Conservation (phyloP, 2,113 vertebrate genomes). For the Planiliza haematocheilus region DNA sequence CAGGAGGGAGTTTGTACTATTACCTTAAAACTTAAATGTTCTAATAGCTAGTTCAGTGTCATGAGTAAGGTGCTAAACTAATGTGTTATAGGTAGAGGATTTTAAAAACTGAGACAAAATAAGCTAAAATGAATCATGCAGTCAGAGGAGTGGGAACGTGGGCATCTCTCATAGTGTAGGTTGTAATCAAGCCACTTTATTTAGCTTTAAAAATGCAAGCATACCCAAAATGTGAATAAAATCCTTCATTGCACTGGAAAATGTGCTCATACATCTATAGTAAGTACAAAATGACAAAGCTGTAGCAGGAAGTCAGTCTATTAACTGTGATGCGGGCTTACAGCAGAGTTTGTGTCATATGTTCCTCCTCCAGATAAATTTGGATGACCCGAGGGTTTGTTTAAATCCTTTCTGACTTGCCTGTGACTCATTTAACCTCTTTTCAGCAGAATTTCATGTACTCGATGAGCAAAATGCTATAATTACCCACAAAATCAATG, state of each 20-base stretch:
- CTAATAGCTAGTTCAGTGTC: slow-evolving; percentile 54
- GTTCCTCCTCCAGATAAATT: neutral
- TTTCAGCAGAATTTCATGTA: neutral
- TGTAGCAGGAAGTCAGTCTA: neutral
- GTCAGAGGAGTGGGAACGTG: slow-evolving; percentile 3
- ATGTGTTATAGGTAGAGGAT: slow-evolving; percentile 16
- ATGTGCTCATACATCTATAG: neutral
- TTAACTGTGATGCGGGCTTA: neutral
- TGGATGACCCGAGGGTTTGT: neutral
- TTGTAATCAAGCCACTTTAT: slow-evolving; percentile 3
- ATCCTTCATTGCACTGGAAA: neutral
- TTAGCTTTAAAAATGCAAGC: neutral
- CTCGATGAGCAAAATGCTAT: neutral
- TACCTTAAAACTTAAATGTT: slow-evolving; percentile 47
- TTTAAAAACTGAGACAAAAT: slow-evolving; percentile 7
- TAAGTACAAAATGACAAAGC: no score
- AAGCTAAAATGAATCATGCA: slow-evolving; percentile 12
- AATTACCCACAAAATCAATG: neutral
- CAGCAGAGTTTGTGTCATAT: no score
- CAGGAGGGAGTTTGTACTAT: slow-evolving; percentile 38
- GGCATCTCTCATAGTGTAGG: neutral
- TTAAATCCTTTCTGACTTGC: neutral
- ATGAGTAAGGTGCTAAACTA: slow-evolving; percentile 50
- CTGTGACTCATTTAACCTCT: neutral
- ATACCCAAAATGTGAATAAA: neutral